phyloP scores from a whole-genome alignment of 1,140 invertebrate genomes.

The Anastatus disparis region DNA sequence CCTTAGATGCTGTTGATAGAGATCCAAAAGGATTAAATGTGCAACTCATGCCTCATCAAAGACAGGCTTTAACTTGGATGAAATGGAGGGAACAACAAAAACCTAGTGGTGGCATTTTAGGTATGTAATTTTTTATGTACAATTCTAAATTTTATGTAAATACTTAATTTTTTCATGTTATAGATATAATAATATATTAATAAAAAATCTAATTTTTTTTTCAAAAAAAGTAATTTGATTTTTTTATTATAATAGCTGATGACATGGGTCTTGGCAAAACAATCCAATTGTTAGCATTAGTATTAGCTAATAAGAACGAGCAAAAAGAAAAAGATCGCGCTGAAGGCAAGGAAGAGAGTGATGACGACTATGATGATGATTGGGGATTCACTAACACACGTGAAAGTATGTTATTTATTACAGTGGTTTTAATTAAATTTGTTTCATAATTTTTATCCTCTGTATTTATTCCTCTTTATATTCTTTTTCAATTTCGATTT shows the following conservation, averaged over 20 bases:
- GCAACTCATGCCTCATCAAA: conserved; percentile 86
- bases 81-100: conserved; percentile 86
- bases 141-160: too few relatives aligned
- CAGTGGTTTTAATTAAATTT: not conserved
- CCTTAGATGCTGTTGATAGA: conserved; percentile 68
- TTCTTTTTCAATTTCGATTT: too few relatives aligned
- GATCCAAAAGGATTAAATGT: conserved; percentile 76
- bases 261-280: conserved; percentile 97
- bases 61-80: conserved; percentile 88
- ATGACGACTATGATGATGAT: conserved; percentile 42
- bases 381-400: not conserved
- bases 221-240: not conserved
- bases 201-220: not conserved
- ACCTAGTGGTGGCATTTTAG: conserved; percentile 82
- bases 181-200: too few relatives aligned
- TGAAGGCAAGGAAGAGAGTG: conserved; percentile 36
- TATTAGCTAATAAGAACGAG: conserved; percentile 59
- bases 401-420: not conserved
- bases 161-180: too few relatives aligned
- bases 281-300: conserved; percentile 87
- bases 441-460: too few relatives aligned
- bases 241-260: conserved; percentile 74
- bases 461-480: too few relatives aligned
- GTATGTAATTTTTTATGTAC: too few relatives aligned
- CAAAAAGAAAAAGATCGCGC: conserved; percentile 18